Conservation (phyloP, 92 coral and sea anemone species). For the Porites lobata region DNA sequence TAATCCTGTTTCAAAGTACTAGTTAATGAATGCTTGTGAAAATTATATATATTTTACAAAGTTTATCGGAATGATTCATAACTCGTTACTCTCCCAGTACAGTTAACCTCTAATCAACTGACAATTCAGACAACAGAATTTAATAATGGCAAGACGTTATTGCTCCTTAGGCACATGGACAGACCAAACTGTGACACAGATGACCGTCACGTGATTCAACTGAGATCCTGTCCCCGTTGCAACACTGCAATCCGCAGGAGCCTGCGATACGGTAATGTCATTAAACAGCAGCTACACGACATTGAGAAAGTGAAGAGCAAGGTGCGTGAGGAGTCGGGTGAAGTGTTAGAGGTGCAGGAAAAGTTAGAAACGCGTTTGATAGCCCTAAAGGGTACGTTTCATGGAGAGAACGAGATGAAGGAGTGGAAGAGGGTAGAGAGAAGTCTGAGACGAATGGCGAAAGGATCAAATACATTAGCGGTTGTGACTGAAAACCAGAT, state of each 20-base stretch:
- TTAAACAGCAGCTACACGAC: constrained; percentile 71
- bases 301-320: constrained; percentile 69
- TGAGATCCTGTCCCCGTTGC: constrained; percentile 87
- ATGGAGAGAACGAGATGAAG: constrained; percentile 7
- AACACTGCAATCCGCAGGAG: constrained; percentile 72
- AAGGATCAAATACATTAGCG: not conserved
- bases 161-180: constrained; percentile 44
- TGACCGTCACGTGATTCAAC: constrained; percentile 37
- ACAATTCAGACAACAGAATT: too few species aligned
- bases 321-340: not conserved
- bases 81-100: too few species aligned
- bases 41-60: too few species aligned
- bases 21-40: too few species aligned
- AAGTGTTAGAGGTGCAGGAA: not conserved
- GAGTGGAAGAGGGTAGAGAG: not conserved
- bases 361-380: not conserved
- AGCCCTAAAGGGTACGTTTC: constrained; percentile 8
- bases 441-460: not conserved
- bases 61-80: too few species aligned
- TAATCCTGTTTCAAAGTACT: too few species aligned
- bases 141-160: too few species aligned
- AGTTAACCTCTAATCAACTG: not conserved
- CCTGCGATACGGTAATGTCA: constrained; percentile 81
- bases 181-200: not conserved
- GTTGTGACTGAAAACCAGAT: constrained; percentile 22